A percentile compares a stretch with the other conserved stretches of the same genome.
These are phyloP conservation scores for Hyperoplus immaculatus DNA, from an alignment of 2,797 vertebrate genomes.

Conservation along the genomic window DNA sequence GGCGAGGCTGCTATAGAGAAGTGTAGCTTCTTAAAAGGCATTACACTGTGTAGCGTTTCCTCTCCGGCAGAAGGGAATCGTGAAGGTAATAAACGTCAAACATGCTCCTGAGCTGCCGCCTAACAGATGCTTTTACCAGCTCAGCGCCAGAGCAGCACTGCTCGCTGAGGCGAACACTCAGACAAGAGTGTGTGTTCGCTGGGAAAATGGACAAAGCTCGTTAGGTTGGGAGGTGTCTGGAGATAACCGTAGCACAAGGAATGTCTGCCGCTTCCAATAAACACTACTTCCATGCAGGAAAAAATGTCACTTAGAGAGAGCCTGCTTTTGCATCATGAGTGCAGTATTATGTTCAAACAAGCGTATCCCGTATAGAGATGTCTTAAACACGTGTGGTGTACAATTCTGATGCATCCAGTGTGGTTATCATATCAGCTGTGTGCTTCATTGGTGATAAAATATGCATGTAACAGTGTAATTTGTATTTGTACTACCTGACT, in stretches of 20 bases:
- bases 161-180: constrained; percentile 80
- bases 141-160: constrained; percentile 77
- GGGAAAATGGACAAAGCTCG: constrained; percentile 86
- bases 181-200: constrained; percentile 76
- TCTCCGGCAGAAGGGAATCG: constrained; percentile 84
- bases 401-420: constrained; percentile 23
- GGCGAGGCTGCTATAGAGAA: constrained; percentile 82
- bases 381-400: constrained; percentile 66
- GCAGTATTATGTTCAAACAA: constrained; percentile 72
- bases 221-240: constrained; percentile 86
- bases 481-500: constrained; percentile 32
- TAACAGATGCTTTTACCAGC: constrained; percentile 90
- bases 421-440: constrained; percentile 32
- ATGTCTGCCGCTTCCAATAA: constrained; percentile 85
- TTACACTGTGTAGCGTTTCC: constrained; percentile 64
- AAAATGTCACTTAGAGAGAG: constrained; percentile 77
- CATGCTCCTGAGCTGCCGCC: constrained; percentile 79
- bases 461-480: constrained; percentile 50
- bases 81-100: constrained; percentile 86
- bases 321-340: constrained; percentile 67
- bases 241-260: constrained; percentile 80
- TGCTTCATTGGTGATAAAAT: constrained; percentile 58
- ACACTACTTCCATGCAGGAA: constrained; percentile 77
- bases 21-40: constrained; percentile 77
- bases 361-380: constrained; percentile 64